Conservation (phyloP, 2,888 invertebrate genomes). For the Tetragonula carbonaria region DNA sequence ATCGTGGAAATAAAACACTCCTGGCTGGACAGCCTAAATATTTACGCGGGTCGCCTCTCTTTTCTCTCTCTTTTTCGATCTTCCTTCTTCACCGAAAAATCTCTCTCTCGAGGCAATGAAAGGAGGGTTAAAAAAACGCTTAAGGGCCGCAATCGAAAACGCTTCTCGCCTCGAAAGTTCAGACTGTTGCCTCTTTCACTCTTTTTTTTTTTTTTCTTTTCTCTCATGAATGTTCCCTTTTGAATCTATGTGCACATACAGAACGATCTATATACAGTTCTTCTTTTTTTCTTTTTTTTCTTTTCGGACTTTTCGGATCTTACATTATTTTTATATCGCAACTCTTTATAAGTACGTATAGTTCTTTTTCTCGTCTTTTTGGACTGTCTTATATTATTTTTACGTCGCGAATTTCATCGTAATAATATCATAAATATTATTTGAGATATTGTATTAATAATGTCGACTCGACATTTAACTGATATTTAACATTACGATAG, state of each 20-base stretch:
- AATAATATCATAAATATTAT: too few species aligned
- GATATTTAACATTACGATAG: too few species aligned
- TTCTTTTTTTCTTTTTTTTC: too few species aligned
- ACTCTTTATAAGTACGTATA: too few species aligned
- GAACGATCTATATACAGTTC: too few species aligned
- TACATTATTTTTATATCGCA: too few species aligned
- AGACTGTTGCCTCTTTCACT: not conserved
- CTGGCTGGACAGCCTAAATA: conserved; percentile 51
- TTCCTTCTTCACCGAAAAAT: conserved; percentile 12
- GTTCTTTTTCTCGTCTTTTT: too few species aligned
- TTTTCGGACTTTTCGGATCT: too few species aligned
- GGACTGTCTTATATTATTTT: too few species aligned
- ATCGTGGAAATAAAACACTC: conserved; percentile 59
- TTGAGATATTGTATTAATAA: too few species aligned
- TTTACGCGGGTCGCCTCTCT: conserved; percentile 41
- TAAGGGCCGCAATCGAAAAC: conserved; percentile 43
- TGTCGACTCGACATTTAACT: too few species aligned
- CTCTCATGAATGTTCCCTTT: not conserved
- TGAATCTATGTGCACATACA: not conserved
- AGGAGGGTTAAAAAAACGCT: not conserved
- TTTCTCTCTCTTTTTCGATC: not conserved
- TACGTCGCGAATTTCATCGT: too few species aligned
- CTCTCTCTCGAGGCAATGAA: not conserved
- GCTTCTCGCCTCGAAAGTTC: conserved; percentile 21
- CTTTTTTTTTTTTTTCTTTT: not conserved